Evolutionary conservation across 2,888 invertebrate genomes (phyloP), one percentile per base, ranked within the genome.

Genomic region (Leptinotarsa peninsularis): DNA sequence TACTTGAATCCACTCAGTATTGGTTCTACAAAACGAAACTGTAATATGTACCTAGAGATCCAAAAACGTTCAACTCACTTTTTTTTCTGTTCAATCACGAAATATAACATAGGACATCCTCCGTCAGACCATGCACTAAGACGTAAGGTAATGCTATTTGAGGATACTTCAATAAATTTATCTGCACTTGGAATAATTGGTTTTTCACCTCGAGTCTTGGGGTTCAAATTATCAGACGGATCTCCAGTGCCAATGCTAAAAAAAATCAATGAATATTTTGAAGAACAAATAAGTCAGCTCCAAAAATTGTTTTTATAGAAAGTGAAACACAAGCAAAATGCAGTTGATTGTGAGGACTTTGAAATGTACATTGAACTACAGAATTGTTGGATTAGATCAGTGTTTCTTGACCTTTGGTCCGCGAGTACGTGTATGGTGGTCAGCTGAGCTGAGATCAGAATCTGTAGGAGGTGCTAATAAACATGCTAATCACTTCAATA

Each of bases 21-120:
- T 95, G 78, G 93, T 93, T 88, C 95, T 95, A 84, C 60, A 83
- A 52, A 14, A 17, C n/a, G 52, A 15, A 52, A 7, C 52, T 43
- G 18, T 50, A 4, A 58, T 56, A 67, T 13, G 43, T 66, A 49
- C n/a, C 18, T 49, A 58, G 43, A 49, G 4, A 49, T 7, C 2
- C 4, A 33, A 27, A 10, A 27, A 63, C 10, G 15, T 21, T n/a
- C 17, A 5, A 73, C 89, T 89, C 90, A 96, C 96, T 95, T 96
- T 88, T 95, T 95, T 89, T 96, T 96, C 87, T 97, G 96, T 89
- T 97, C 97, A 69, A 98, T 96, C 79, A 98, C 97, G 88, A 97
- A 98, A 87, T 97, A 96, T 79, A 95, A 92, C 95, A 98, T 97
- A 21, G 97, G 96, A 87, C 98, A 98, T 76, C 98, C 97, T 73